Percentiles rank a stretch among this genome's conserved stretches.
Evolutionary conservation across 1,140 invertebrate species (phyloP).

Genomic region (Triops cancriformis): DNA sequence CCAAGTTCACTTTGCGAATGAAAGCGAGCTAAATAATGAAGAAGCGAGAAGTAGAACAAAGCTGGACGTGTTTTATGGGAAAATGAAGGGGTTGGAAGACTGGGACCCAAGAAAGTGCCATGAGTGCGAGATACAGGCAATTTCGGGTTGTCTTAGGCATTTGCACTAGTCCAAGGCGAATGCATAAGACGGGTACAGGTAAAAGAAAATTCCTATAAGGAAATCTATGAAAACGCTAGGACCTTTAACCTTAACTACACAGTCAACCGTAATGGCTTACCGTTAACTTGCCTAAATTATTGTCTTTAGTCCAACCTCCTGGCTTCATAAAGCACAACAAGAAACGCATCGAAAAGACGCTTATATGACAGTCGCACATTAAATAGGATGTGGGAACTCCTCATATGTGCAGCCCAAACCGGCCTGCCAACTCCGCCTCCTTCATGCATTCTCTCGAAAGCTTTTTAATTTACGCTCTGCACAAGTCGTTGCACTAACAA

Average conservation of each 20-base stretch:
- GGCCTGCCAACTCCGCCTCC: not conserved
- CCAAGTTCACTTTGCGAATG: not conserved
- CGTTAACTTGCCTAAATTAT: constrained; percentile 1
- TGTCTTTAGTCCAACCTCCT: not conserved
- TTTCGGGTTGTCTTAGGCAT: not conserved
- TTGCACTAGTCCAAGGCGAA: not conserved
- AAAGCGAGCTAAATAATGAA: not conserved
- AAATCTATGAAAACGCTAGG: not conserved
- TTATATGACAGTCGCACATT: not conserved
- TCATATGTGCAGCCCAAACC: not conserved
- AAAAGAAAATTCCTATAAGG: constrained; percentile 7
- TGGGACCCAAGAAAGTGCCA: too few relatives aligned
- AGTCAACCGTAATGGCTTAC: not conserved
- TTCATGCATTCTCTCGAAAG: not conserved
- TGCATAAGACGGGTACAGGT: not conserved
- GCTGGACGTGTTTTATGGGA: not conserved
- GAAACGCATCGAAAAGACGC: not conserved
- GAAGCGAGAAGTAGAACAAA: not conserved
- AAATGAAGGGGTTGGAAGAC: too few relatives aligned
- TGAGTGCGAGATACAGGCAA: too few relatives aligned
- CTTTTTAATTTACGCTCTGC: not conserved
- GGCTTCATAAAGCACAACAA: not conserved
- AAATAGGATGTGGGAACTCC: not conserved
- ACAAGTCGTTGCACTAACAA: not conserved
- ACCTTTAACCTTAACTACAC: not conserved